Evolutionary conservation across 2,888 invertebrate species (phyloP).

Genomic region (Crossocerus cetratus): DNA sequence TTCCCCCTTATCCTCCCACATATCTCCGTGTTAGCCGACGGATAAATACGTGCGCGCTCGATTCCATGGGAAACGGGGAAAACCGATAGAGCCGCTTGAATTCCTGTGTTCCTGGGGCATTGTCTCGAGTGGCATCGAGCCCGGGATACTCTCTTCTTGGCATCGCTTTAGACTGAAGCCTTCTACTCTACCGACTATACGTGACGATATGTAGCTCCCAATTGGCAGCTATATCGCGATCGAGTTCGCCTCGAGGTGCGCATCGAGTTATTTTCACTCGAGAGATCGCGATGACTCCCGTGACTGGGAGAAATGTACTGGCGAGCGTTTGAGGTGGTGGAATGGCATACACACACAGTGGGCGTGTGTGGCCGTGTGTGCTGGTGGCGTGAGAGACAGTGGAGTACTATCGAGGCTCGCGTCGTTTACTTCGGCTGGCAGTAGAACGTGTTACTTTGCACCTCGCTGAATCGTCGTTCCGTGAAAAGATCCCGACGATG

Average conservation of each 20-base stretch:
- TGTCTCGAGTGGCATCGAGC: too few species aligned
- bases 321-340: too few species aligned
- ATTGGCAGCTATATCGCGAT: conserved; percentile 19
- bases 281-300: conserved; percentile 49
- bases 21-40: background rate
- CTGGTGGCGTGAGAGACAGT: background rate
- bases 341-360: background rate
- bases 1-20: background rate
- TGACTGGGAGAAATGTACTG: conserved; percentile 23
- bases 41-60: background rate
- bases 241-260: background rate
- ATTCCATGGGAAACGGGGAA: too few species aligned
- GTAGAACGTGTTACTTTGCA: conserved; percentile 21
- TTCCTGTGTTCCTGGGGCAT: too few species aligned
- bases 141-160: too few species aligned
- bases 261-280: conserved; percentile 25
- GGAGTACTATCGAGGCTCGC: conserved; percentile 6
- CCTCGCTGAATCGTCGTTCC: conserved; percentile 19
- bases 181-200: background rate
- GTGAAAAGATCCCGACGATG: conserved; percentile 30
- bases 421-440: conserved; percentile 28
- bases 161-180: too few species aligned
- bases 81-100: too few species aligned
- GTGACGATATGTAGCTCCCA: background rate
- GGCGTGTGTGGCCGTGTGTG: too few species aligned